Percentiles rank a stretch among this genome's conserved stretches.
These are phyloP conservation scores for Chelonia mydas DNA, from an alignment of 2,797 vertebrate genomes.

Conservation along the genomic window DNA sequence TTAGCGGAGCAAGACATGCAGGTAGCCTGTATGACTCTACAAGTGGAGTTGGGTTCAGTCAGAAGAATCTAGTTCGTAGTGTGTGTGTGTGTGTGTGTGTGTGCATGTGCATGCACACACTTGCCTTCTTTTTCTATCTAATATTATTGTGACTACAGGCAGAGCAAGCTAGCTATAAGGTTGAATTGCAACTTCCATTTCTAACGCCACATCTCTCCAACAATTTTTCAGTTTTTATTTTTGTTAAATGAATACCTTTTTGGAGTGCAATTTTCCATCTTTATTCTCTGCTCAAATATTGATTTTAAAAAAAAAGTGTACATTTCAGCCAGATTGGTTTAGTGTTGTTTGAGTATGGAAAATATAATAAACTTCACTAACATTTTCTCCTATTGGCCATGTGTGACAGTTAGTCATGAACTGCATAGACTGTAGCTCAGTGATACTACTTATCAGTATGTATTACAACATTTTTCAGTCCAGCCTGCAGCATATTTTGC, in stretches of 20 bases:
- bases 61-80: not conserved
- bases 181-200: not conserved
- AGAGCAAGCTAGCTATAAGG: not conserved
- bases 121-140: not conserved
- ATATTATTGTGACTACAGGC: not conserved
- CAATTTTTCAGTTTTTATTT: not conserved
- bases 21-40: not conserved
- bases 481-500: not conserved
- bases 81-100: not conserved
- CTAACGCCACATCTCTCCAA: not conserved
- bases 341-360: not conserved
- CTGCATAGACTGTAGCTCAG: not conserved
- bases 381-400: not conserved
- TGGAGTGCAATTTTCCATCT: not conserved
- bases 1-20: not conserved
- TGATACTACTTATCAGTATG: accelerated
- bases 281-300: not conserved
- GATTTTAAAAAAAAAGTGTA: not conserved
- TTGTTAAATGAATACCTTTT: not conserved
- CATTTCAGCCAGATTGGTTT: not conserved
- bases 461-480: not conserved
- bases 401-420: not conserved
- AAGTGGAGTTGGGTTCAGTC: not conserved
- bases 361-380: not conserved
- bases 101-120: not conserved